Percentiles rank a stretch among this genome's conserved stretches.
phyloP scores from a whole-genome alignment of 2,113 vertebrate genomes.

The Saimiri boliviensis region DNA sequence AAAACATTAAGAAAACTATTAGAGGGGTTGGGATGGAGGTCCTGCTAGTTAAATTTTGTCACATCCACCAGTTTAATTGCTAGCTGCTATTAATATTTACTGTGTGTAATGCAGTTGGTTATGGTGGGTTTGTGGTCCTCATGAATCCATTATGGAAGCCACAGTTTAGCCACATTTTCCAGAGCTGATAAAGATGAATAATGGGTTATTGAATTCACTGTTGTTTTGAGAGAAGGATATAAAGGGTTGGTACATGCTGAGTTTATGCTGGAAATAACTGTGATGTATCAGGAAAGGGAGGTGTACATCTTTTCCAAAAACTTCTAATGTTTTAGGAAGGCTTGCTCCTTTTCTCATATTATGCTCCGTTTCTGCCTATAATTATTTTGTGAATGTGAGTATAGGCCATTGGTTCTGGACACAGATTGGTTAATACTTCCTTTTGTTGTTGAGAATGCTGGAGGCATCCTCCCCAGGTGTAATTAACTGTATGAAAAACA shows the following conservation, averaged over 20 bases:
- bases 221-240: slow-evolving; percentile 48
- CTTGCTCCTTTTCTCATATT: slow-evolving; percentile 35
- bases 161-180: slow-evolving; percentile 51
- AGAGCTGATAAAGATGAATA: slow-evolving; percentile 49
- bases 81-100: neutral
- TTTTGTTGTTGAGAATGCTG: slow-evolving; percentile 42
- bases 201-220: slow-evolving; percentile 49
- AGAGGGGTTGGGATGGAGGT: neutral
- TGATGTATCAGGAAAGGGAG: slow-evolving; percentile 30
- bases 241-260: slow-evolving; percentile 29
- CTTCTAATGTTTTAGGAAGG: slow-evolving; percentile 56
- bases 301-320: neutral
- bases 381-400: slow-evolving; percentile 60
- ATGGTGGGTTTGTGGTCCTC: neutral
- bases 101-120: neutral
- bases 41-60: neutral
- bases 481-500: slow-evolving; percentile 40
- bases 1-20: neutral
- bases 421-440: slow-evolving; percentile 1
- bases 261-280: slow-evolving; percentile 65
- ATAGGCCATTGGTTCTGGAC: slow-evolving; percentile 21
- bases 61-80: neutral
- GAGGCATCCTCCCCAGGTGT: neutral
- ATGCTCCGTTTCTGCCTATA: slow-evolving; percentile 43
- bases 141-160: slow-evolving; percentile 17